Evolutionary conservation across 2,888 invertebrate species (phyloP).

Genomic region (Stramonita haemastoma): DNA sequence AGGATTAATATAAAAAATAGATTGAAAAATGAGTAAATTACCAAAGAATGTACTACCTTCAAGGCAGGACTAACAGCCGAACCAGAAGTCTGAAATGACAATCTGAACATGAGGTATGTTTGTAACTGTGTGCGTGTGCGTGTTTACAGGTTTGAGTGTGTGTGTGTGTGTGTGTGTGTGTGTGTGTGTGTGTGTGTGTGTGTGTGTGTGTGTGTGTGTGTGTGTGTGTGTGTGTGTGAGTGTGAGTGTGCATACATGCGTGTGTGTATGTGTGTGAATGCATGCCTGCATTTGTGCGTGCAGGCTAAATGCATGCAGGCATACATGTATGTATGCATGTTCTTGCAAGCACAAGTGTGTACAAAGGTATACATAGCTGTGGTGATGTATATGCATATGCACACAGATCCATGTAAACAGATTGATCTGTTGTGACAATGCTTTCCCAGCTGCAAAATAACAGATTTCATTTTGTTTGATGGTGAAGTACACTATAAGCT

Average conservation of each 20-base stretch:
- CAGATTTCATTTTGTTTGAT: no score
- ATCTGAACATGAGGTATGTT: not conserved
- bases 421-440: no score
- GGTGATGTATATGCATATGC: not conserved
- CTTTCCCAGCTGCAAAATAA: no score
- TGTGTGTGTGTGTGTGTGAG: not conserved
- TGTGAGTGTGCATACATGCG: constrained; percentile 3
- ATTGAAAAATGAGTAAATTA: no score
- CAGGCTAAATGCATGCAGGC: no score
- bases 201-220: not conserved
- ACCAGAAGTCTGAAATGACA: not conserved
- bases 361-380: no score
- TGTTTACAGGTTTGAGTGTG: not conserved
- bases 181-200: not conserved
- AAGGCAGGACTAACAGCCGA: not conserved
- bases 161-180: not conserved
- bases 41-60: not conserved
- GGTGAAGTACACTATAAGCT: no score
- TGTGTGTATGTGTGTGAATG: not conserved
- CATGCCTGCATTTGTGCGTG: not conserved
- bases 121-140: not conserved
- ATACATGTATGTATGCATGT: no score
- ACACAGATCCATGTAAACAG: no score
- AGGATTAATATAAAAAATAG: no score
- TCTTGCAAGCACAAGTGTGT: no score